Conservation (phyloP, 2,113 vertebrate genomes). For the Rallus limicola region DNA sequence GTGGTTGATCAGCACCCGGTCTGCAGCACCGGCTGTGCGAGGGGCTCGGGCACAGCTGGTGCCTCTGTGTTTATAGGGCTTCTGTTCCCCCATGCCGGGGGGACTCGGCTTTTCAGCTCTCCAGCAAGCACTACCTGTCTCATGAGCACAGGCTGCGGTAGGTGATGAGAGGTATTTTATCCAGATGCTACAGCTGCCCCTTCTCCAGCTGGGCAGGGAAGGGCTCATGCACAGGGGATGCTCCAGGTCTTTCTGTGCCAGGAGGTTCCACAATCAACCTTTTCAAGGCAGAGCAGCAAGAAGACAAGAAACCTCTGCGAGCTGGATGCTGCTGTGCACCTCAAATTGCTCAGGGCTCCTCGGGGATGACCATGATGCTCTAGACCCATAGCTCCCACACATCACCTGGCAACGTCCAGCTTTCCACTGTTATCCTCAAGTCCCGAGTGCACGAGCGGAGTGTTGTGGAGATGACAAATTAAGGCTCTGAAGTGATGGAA, state of each 20-base stretch:
- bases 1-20: neutral
- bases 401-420: neutral
- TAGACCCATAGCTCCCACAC: neutral
- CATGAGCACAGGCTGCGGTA: neutral
- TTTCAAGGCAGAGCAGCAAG: neutral
- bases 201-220: neutral
- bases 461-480: neutral
- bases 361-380: neutral
- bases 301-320: neutral
- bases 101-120: neutral
- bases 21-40: neutral
- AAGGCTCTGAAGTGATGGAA: neutral
- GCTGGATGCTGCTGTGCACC: rapidly evolving
- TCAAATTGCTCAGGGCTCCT: neutral
- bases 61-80: neutral
- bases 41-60: neutral
- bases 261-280: neutral
- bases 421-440: neutral
- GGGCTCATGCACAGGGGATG: neutral
- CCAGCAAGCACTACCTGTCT: neutral
- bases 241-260: neutral
- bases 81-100: neutral
- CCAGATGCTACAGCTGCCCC: neutral
- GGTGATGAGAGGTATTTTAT: neutral
- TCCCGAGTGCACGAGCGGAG: neutral